phyloP scores from a whole-genome alignment of 2,888 invertebrate species.

The Catocala fraxini region DNA sequence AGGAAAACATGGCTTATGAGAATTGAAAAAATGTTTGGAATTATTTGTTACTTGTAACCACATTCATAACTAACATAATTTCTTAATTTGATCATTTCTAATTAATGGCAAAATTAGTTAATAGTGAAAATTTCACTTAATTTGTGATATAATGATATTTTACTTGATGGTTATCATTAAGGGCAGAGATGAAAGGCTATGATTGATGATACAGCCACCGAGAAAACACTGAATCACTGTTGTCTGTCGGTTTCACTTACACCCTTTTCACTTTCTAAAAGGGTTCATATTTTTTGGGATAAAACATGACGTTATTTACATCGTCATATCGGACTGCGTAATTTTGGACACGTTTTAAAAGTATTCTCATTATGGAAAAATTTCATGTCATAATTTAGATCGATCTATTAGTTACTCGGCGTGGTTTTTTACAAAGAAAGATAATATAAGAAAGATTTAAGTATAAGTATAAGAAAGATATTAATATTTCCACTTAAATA shows the following conservation, averaged over 20 bases:
- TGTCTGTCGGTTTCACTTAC: slow-evolving; percentile 64
- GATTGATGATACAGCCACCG: slow-evolving; percentile 63
- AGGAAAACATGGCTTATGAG: no score
- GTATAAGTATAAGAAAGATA: no score
- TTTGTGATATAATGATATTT: slow-evolving; percentile 52
- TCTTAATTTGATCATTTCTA: slow-evolving; percentile 15
- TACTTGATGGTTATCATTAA: slow-evolving; percentile 61
- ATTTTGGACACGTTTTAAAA: slow-evolving; percentile 11
- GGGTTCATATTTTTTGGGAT: slow-evolving; percentile 53
- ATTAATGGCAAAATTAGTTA: slow-evolving; percentile 35
- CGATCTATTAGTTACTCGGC: no score
- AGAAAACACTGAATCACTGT: slow-evolving; percentile 69
- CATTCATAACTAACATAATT: no score
- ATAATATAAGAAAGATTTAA: no score
- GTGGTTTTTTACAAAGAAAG: no score
- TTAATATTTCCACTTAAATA: no score
- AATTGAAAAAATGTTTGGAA: no score
- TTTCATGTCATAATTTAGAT: not conserved
- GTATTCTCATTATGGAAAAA: not conserved
- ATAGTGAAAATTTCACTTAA: slow-evolving; percentile 49
- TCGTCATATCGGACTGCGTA: slow-evolving; percentile 21
- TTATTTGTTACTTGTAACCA: no score
- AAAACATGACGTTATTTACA: slow-evolving; percentile 43
- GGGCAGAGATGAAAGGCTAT: slow-evolving; percentile 52
- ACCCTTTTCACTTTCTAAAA: slow-evolving; percentile 57